Evolutionary conservation across 2,888 invertebrate species (phyloP).

Genomic region (Trichacis sp.): DNA sequence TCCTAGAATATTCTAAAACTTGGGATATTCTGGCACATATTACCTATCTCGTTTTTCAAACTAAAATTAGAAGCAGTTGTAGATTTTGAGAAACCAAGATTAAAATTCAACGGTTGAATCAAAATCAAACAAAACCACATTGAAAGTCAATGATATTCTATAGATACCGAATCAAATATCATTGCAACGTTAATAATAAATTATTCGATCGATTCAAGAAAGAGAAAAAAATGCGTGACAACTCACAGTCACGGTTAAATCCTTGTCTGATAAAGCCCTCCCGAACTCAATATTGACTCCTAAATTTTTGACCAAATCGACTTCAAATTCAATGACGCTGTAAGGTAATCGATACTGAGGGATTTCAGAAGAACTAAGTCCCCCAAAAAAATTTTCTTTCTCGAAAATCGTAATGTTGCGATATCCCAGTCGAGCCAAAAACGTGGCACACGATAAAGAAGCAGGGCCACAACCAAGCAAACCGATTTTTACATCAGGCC

Average conservation of each 20-base stretch:
- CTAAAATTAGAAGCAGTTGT: too few species aligned
- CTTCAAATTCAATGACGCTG: constrained; percentile 93
- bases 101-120: too few species aligned
- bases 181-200: too few species aligned
- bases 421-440: constrained; percentile 93
- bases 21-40: too few species aligned
- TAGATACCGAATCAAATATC: too few species aligned
- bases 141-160: too few species aligned
- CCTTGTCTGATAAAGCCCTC: constrained; percentile 77
- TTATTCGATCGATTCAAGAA: too few species aligned
- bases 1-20: too few species aligned
- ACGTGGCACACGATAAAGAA: constrained; percentile 95
- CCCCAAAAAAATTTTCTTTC: constrained; percentile 87
- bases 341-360: constrained; percentile 96
- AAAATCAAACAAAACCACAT: too few species aligned
- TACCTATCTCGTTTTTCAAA: too few species aligned
- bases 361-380: constrained; percentile 94
- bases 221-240: too few species aligned
- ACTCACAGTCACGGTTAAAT: constrained; percentile 78
- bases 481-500: constrained; percentile 80
- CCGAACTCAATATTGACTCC: constrained; percentile 90
- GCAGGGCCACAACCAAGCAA: constrained; percentile 96
- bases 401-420: constrained; percentile 92
- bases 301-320: constrained; percentile 89
- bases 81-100: too few species aligned